Base-by-base conservation (phyloP, 2,888 invertebrate genomes). In the Heliconius hortense region DNA sequence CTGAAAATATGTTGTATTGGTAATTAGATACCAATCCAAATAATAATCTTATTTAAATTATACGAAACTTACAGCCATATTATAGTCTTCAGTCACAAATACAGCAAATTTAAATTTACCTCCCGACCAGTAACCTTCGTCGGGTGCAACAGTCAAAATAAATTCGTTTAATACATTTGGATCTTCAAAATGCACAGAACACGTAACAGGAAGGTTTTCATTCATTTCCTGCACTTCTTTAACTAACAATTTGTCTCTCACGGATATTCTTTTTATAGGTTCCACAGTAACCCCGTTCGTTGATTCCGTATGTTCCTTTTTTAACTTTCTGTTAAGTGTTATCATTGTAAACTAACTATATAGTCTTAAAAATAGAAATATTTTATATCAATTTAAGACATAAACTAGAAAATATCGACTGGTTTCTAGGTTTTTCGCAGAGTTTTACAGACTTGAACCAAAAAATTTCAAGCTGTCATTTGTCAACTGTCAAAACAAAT, bases 61-160 rank as follows among this genome's bases (percentile, higher is more conserved):
- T 15, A 24, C n/a, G 28, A 13, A 76, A 35, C 96, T 95, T 95
- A 98, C 98, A 89, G 97, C 97, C 96, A 98, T 98, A 91, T 99
- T 99, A 95, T 99, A 99, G 81, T 98, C 98, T 86, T 98, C 98
- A 35, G 98, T 97, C 76, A 99, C 97, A 85, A 95, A 95, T 82
- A 99, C 95, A 85, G 96, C 95, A 91, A 99, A 99, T 87, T 95
- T 95, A 91, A 98, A 99, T 82, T 95, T 95, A 56, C 99, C 99
- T 75, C 97, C 97, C 84, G 95, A 94, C 98, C 98, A 99, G 86
- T 96, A 96, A 0, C 98, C 98, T 90, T 98, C 98, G 81, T 97
- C 97, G 4, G 98, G 97, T 76, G 95, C 91, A 75, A 98, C 96
- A 69, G 95, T 95, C 80, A 99, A 93, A 63, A 94, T 94, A 88